These are phyloP conservation scores for Lamellibrachia columna DNA, from an alignment of 2,888 invertebrate genomes.

Conservation along the genomic window DNA sequence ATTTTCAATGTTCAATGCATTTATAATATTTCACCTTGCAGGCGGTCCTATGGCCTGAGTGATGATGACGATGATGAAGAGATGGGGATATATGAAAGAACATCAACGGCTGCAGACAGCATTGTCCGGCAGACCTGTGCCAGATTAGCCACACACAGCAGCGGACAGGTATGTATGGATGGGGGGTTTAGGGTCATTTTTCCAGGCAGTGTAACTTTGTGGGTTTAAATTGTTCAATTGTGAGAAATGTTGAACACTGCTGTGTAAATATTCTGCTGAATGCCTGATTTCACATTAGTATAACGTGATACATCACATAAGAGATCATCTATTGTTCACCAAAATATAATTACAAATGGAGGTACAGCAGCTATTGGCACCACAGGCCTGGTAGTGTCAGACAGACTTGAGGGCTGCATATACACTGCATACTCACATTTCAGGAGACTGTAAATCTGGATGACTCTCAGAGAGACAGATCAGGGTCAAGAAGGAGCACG, in stretches of 20 bases:
- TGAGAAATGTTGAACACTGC: too few species aligned
- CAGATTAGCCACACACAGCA: neutral
- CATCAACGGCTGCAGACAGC: neutral
- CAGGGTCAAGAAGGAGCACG: neutral
- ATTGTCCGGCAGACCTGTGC: neutral
- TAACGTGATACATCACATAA: too few species aligned
- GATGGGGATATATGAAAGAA: neutral
- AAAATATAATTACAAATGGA: too few species aligned
- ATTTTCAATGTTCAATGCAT: too few species aligned
- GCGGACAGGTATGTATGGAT: neutral
- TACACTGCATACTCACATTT: neutral
- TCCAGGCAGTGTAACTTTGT: too few species aligned
- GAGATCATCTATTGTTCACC: too few species aligned
- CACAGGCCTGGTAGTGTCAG: neutral
- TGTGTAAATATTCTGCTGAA: too few species aligned
- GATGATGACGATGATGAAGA: slow-evolving; percentile 12
- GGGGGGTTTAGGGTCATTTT: neutral
- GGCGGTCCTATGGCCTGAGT: slow-evolving; percentile 2
- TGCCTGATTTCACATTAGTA: too few species aligned
- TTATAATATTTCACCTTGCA: neutral
- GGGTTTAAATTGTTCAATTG: too few species aligned
- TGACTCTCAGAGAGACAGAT: neutral
- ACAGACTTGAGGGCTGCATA: neutral
- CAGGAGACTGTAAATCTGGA: neutral
- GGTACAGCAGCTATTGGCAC: too few species aligned